Evolutionary conservation across 2,888 invertebrate genomes (phyloP).

Genomic region (Caenorhabditis sp.): DNA sequence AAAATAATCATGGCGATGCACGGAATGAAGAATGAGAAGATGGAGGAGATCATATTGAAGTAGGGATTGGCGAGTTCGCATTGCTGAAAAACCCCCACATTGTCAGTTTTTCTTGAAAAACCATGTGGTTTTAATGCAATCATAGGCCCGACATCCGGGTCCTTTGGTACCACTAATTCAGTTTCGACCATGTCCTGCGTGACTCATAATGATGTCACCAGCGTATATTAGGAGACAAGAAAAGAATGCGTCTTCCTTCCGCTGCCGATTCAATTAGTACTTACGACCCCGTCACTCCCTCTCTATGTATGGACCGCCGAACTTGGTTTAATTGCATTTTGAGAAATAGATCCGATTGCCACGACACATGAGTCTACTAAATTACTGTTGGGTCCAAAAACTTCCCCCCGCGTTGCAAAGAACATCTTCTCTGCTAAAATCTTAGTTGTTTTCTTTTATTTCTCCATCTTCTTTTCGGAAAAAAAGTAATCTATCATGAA

Average conservation of each 20-base stretch:
- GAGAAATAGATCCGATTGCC: not conserved
- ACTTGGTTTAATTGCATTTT: slow-evolving; percentile 38
- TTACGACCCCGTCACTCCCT: slow-evolving; percentile 43
- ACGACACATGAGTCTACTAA: not conserved
- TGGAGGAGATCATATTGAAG: slow-evolving; percentile 96
- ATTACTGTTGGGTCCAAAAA: not conserved
- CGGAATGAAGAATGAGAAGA: slow-evolving; percentile 98
- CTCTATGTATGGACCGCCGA: slow-evolving; percentile 38
- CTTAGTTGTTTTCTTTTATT: slow-evolving; percentile 28
- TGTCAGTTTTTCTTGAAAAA: not conserved
- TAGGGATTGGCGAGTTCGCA: slow-evolving; percentile 98
- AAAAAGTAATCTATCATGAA: slow-evolving; percentile 53
- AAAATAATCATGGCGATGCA: slow-evolving; percentile 96
- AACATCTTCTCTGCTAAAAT: slow-evolving; percentile 10
- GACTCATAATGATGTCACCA: slow-evolving; percentile 48
- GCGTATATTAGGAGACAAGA: slow-evolving; percentile 12
- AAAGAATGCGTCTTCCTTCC: slow-evolving; percentile 19
- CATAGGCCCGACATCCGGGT: slow-evolving; percentile 11
- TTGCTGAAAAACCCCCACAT: slow-evolving; percentile 64
- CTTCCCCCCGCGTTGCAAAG: not conserved
- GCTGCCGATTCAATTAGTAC: slow-evolving; percentile 50
- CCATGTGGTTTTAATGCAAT: slow-evolving; percentile 16
- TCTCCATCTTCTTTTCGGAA: slow-evolving; percentile 21
- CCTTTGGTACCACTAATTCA: slow-evolving; percentile 31
- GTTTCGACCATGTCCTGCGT: slow-evolving; percentile 30